phyloP scores from a whole-genome alignment of 2,113 vertebrate species.

The Bujurquina vittata region DNA sequence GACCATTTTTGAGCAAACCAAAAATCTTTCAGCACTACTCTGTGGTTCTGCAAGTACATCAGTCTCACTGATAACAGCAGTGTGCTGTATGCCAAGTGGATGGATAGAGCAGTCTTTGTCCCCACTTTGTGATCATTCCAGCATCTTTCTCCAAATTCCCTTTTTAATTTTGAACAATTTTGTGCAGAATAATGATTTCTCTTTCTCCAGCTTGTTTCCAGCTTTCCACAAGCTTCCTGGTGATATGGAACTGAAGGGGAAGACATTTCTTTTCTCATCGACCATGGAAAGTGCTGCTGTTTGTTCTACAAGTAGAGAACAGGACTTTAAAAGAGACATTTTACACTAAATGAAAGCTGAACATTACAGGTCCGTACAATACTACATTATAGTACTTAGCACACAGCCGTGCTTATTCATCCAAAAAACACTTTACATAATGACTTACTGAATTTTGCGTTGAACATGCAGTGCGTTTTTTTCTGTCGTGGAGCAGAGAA shows the following conservation, averaged over 20 bases:
- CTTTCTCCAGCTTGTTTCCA: not conserved
- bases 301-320: not conserved
- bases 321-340: not conserved
- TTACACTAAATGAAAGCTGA: not conserved
- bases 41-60: not conserved
- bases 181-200: not conserved
- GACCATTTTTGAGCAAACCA: not conserved
- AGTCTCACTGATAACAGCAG: not conserved
- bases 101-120: not conserved
- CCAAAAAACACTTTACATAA: not conserved
- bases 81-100: not conserved
- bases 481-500: not conserved
- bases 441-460: conserved; percentile 3
- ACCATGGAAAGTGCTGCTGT: not conserved
- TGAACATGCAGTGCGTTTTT: not conserved
- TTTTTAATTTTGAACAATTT: not conserved
- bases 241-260: not conserved
- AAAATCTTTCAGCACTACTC: not conserved
- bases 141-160: not conserved
- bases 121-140: not conserved
- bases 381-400: not conserved
- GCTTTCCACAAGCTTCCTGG: not conserved
- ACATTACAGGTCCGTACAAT: not conserved
- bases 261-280: not conserved
- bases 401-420: not conserved